Base-by-base conservation (phyloP, 2,888 invertebrate genomes). In the Dasypogon diadema region DNA sequence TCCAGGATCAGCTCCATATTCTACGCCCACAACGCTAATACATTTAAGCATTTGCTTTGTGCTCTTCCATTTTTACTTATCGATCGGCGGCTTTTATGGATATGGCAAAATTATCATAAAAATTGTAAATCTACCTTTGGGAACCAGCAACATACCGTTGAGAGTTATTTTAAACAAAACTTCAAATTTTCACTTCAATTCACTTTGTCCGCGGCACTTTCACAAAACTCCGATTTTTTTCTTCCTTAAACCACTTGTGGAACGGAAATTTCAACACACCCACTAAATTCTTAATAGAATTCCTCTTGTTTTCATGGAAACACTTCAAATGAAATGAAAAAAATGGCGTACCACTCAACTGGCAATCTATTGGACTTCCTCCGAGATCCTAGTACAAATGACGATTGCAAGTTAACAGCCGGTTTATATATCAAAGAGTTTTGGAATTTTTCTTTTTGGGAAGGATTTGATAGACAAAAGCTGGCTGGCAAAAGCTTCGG, bases 381-480 rank as follows among this genome's bases (percentile, higher is more conserved):
- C 48, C 37, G 65, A 22, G 48, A 65, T 22, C 14, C 18, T 10
- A 46, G 21, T 60, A 26, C 65, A 65, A 65, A 65, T 65, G 65
- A 65, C 46, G 65, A 65, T 22, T 48, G 21, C 48, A 42, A 65
- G 37, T 65, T 12, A 65, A 65, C 65, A 46, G 46, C 65, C 65
- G 65, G 65, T 65, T 65, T 65, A 65, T 65, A 65, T 65, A 65
- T 65, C 46, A 65, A 65, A 65, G 3, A 21, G 16, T 37, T 42
- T 65, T 14, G 22, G 22, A 10, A 16, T 46, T 65, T 65, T 65
- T 46, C 14, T 46, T 65, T 65, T 48, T 56, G 12, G 46, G 21
- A 60, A 60, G 60, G 46, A 48, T 46, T 42, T 10, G 46, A 48
- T 37, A 21, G 37, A 37, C 60, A 37, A 65, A 65, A 65, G 42